Conservation (phyloP, 53 echinoderm and acorn worm species). For the Actinopyga echinites region DNA sequence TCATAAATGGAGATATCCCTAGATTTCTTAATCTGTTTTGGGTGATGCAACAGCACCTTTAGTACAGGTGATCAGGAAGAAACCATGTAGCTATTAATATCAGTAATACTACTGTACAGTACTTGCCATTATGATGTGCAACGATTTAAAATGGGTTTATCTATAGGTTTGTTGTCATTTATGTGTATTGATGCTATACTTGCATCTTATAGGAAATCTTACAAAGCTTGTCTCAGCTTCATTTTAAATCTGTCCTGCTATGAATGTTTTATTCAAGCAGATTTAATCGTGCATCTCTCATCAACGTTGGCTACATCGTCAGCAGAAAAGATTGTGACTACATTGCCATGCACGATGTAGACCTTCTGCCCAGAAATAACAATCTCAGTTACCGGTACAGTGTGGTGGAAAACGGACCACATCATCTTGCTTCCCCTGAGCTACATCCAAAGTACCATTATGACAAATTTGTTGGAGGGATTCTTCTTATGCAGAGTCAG, state of each 20-base stretch:
- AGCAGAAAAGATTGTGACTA: constrained; percentile 76
- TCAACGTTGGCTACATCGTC: constrained; percentile 83
- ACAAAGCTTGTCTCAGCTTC: too few species aligned
- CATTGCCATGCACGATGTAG: constrained; percentile 86
- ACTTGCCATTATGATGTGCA: too few species aligned
- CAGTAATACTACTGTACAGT: too few species aligned
- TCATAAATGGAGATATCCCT: too few species aligned
- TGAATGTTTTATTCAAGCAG: constrained; percentile 31
- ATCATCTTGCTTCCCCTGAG: constrained; percentile 81
- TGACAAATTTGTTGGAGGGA: constrained; percentile 89
- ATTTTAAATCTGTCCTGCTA: too few species aligned
- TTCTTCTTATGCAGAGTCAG: constrained; percentile 70
- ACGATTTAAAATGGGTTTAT: too few species aligned
- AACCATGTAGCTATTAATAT: too few species aligned
- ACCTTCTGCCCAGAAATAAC: constrained; percentile 83
- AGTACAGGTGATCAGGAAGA: too few species aligned
- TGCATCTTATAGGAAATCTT: not conserved
- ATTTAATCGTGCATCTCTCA: constrained; percentile 87
- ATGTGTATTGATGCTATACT: not conserved
- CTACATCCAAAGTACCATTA: constrained; percentile 92
- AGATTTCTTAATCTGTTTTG: too few species aligned
- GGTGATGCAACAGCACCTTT: too few species aligned
- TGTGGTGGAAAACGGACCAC: constrained; percentile 68
- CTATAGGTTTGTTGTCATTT: not conserved
- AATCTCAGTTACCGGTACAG: constrained; percentile 74